Evolutionary conservation across 2,888 invertebrate genomes (phyloP), one percentile per base, ranked within the genome.

Genomic region (Megalurothrips usitatus): DNA sequence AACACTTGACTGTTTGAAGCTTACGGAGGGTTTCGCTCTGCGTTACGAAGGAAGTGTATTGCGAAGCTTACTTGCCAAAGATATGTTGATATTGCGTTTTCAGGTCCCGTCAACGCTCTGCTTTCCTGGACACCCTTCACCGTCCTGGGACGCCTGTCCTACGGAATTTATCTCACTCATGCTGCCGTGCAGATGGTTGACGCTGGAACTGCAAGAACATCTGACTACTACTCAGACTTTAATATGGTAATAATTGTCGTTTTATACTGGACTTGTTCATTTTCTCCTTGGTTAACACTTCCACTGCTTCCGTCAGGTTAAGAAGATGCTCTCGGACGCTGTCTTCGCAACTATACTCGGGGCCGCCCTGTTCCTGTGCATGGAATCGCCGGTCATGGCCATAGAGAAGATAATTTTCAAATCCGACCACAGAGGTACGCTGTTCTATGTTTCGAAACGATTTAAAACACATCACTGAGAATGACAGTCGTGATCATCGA

Each of bases 161-260:
- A 89, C 83, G 89, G 89, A 12, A 88, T 90, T 85, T 91, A 90
- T 83, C 84, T 91, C 19, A 84, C 89, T 0, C 91, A 91, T 84
- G 84, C 88, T 17, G 86, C 88, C 0, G 85, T 89, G 80, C 86
- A 87, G 83, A 83, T 85, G 79, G 84, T 85, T 78, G 83, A 84
- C 81, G 83, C 84, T 78, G 86, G 85, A 1, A 84, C 85, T 11
- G 82, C 83, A 34, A 86, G 86, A 83, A 83, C 83, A 23, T 84
- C 86, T 0, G 83, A 84, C 68, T 85, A 85, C 81, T 86, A 86
- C 82, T 85, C 85, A 0, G 85, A 87, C 84, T 85, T 86, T 80
- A 84, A 83, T 82, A 83, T 85, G 82, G 87, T 87, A 84, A 84
- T 87, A 84, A 84, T 84, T 23, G 68, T n/a, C n/a, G 23, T 19